Evolutionary conservation across 2,113 vertebrate genomes (phyloP).

Genomic region (Dinomys branickii): DNA sequence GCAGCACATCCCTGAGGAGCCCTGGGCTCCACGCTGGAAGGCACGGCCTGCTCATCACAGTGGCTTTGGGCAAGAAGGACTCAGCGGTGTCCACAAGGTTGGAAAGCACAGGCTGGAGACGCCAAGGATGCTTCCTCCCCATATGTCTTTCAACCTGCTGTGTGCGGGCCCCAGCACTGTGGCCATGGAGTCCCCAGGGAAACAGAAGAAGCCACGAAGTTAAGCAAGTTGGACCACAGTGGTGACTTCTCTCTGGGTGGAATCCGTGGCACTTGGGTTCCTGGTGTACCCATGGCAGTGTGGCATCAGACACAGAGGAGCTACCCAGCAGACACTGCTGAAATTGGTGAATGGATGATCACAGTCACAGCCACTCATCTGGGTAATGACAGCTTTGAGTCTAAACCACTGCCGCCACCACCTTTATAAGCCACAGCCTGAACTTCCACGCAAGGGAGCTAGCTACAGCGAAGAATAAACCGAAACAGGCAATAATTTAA

Average conservation of each 20-base stretch:
- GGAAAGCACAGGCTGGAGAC: not conserved
- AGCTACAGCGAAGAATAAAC: rapidly evolving
- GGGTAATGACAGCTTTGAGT: not conserved
- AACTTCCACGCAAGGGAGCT: not conserved
- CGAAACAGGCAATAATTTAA: not conserved
- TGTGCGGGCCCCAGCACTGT: not conserved
- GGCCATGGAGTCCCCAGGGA: not conserved
- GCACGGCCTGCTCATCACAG: not conserved
- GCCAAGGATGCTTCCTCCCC: not conserved
- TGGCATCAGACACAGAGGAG: not conserved
- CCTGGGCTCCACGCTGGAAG: not conserved
- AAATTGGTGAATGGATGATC: rapidly evolving
- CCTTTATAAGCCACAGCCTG: too few species aligned
- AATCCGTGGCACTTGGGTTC: not conserved
- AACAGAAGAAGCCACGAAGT: rapidly evolving
- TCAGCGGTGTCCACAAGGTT: not conserved
- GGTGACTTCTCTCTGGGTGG: rapidly evolving
- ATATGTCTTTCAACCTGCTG: not conserved
- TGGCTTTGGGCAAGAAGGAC: not conserved
- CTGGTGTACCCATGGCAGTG: rapidly evolving
- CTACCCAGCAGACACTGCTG: not conserved
- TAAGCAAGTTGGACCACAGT: not conserved
- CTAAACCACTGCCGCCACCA: not conserved
- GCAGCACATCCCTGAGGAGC: not conserved
- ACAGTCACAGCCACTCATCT: not conserved